Evolutionary conservation across 2,888 invertebrate species (phyloP).

Genomic region (Agelastica alni): DNA sequence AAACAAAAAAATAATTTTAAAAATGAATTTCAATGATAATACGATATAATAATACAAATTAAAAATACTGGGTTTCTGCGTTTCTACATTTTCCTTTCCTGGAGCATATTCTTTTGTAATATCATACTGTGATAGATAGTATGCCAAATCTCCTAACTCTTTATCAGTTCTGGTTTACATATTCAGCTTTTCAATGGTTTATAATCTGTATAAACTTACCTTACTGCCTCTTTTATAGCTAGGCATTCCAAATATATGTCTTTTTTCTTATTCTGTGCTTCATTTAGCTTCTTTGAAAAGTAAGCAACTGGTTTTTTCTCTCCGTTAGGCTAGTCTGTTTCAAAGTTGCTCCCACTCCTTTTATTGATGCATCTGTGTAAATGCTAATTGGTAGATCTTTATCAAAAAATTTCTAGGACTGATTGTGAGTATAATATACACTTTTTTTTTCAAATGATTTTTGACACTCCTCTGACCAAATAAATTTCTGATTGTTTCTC

Average conservation of each 20-base stretch:
- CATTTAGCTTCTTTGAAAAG: constrained; percentile 13
- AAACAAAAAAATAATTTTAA: too few species aligned
- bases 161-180: constrained; percentile 34
- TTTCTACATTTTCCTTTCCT: too few species aligned
- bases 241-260: constrained; percentile 14
- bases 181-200: constrained; percentile 26
- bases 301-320: too few species aligned
- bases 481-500: not conserved
- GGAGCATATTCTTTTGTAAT: too few species aligned
- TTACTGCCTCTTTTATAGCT: constrained; percentile 14
- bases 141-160: constrained; percentile 33
- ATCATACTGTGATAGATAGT: too few species aligned
- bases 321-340: too few species aligned
- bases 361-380: not conserved
- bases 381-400: constrained; percentile 10
- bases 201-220: constrained; percentile 21
- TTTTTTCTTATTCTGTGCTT: constrained; percentile 9
- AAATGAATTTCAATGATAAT: too few species aligned
- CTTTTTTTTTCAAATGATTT: not conserved
- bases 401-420: too few species aligned
- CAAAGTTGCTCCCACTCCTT: not conserved
- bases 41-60: too few species aligned
- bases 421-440: too few species aligned
- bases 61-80: too few species aligned
- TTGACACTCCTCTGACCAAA: not conserved